Conservation (phyloP, 1,140 invertebrate genomes). For the Cecropterus lyciades region DNA sequence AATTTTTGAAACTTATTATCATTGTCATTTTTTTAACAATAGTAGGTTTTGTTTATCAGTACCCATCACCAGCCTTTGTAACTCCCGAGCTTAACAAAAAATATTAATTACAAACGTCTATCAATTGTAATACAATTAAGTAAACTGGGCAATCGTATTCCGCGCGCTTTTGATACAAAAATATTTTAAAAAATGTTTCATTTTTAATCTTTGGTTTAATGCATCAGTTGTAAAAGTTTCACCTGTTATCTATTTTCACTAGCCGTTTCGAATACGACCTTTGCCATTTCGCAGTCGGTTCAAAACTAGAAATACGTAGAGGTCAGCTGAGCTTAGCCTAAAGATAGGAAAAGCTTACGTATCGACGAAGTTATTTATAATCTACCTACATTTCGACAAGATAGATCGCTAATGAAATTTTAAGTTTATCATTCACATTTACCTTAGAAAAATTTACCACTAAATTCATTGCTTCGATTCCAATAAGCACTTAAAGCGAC, state of each 20-base stretch:
- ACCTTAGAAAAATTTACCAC: constrained; percentile 36
- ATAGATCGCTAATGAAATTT: constrained; percentile 22
- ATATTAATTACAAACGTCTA: constrained; percentile 5
- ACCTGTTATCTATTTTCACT: background rate
- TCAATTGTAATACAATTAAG: too few species aligned
- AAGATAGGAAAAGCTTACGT: constrained; percentile 27
- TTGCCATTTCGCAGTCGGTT: background rate
- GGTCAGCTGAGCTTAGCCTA: constrained; percentile 28
- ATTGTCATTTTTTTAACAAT: too few species aligned
- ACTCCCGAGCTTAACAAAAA: too few species aligned
- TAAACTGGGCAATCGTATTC: too few species aligned
- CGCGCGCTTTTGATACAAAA: too few species aligned
- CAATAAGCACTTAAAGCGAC: constrained; percentile 47
- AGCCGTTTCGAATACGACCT: background rate
- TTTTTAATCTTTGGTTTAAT: background rate
- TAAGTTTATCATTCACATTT: constrained; percentile 23
- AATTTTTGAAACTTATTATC: too few species aligned
- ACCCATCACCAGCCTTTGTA: too few species aligned
- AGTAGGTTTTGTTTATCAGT: too few species aligned
- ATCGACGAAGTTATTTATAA: constrained; percentile 30
- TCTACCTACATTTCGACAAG: constrained; percentile 25
- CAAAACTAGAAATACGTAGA: constrained; percentile 15
- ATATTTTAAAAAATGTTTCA: too few species aligned
- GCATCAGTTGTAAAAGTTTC: too few species aligned
- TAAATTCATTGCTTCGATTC: constrained; percentile 59